Percentiles rank a stretch among this genome's conserved stretches.
These are phyloP conservation scores for Ephydatia muelleri DNA, from an alignment of 37 sponge, comb jelly and placozoan species.

Conservation along the genomic window DNA sequence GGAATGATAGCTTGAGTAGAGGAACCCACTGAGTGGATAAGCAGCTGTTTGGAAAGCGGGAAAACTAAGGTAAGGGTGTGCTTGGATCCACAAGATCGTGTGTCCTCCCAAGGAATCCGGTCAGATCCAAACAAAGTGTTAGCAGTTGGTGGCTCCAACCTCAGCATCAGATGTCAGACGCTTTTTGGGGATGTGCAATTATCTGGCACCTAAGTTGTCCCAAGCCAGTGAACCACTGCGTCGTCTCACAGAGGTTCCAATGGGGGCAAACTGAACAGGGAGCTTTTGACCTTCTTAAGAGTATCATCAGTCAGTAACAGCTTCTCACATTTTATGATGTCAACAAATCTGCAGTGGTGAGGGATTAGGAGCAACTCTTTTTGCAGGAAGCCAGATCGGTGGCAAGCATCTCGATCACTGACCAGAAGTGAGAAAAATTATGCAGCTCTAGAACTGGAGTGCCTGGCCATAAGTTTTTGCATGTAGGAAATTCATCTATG, in stretches of 20 bases:
- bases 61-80: slow-evolving; percentile 38
- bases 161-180: slow-evolving; percentile 9
- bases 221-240: slow-evolving; percentile 13
- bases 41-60: slow-evolving; percentile 11
- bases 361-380: slow-evolving; percentile 22
- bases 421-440: slow-evolving; percentile 15
- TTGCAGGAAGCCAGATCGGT: slow-evolving; percentile 18
- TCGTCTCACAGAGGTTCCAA: slow-evolving; percentile 27
- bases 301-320: neutral
- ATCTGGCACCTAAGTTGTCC: slow-evolving; percentile 41
- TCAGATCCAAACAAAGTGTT: slow-evolving; percentile 16
- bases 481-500: slow-evolving; percentile 25
- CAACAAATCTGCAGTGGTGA: neutral
- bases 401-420: slow-evolving; percentile 30
- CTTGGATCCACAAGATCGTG: slow-evolving; percentile 32
- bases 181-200: slow-evolving; percentile 44
- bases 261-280: too few species aligned
- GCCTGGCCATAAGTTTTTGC: slow-evolving; percentile 11
- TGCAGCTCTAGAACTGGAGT: slow-evolving; percentile 17
- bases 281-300: too few species aligned
- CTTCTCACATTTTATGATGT: slow-evolving; percentile 10
- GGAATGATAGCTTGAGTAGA: slow-evolving; percentile 25
- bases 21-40: slow-evolving; percentile 51
- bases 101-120: neutral
- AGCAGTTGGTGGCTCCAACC: neutral